A percentile compares a stretch with the other conserved stretches of the same genome.
Evolutionary conservation across 2,113 vertebrate genomes (phyloP).

Genomic region (Hyaena hyaena): DNA sequence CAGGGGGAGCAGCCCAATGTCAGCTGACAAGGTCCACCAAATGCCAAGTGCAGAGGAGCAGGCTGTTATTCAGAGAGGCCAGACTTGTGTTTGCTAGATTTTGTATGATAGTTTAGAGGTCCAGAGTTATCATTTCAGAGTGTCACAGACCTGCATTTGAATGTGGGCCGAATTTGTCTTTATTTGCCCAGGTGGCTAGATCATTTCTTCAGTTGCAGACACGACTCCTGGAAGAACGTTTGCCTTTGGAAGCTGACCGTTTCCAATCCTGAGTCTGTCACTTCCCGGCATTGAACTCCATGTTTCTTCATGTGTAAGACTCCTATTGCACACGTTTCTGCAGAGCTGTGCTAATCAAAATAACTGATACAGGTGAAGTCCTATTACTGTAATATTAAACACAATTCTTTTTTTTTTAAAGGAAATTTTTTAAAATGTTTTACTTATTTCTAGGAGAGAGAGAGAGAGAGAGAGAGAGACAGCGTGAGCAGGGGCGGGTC

Average conservation of each 20-base stretch:
- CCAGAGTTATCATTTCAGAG: neutral
- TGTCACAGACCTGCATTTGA: neutral
- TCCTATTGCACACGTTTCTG: neutral
- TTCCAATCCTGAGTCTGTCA: neutral
- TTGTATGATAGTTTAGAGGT: neutral
- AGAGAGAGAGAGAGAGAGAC: too few relatives aligned
- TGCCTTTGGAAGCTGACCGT: neutral
- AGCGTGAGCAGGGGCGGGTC: too few relatives aligned
- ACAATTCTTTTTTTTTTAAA: neutral
- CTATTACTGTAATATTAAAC: neutral
- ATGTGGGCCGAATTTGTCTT: neutral
- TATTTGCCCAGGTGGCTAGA: neutral
- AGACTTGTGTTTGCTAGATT: neutral
- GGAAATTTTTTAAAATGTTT: too few relatives aligned
- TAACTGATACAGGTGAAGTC: neutral
- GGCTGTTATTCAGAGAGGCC: neutral
- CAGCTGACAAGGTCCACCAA: neutral
- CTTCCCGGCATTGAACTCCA: neutral
- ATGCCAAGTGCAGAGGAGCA: too few relatives aligned
- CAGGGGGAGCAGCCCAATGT: neutral
- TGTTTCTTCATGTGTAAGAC: neutral
- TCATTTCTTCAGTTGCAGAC: neutral
- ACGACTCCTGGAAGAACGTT: neutral
- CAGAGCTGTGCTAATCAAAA: neutral
- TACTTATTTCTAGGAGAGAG: too few relatives aligned